Conservation (phyloP, 2,797 vertebrate genomes). For the Xenopus petersii region DNA sequence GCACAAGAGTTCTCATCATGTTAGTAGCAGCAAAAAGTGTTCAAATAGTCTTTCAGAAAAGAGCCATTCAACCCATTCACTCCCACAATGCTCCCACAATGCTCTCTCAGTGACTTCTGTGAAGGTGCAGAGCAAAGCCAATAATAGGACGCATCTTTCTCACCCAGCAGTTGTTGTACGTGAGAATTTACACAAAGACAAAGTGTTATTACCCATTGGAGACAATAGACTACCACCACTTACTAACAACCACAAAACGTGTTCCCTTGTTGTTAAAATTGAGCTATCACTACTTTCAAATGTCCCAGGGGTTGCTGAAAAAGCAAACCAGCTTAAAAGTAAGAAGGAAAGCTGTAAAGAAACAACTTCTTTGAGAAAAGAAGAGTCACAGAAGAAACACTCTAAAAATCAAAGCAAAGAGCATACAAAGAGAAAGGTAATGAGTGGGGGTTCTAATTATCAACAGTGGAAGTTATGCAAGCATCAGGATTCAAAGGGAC, state of each 20-base stretch:
- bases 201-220: slow-evolving; percentile 51
- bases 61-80: slow-evolving; percentile 47
- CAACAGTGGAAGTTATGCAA: too few relatives aligned
- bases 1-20: slow-evolving; percentile 52
- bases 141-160: slow-evolving; percentile 52
- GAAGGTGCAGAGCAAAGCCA: slow-evolving; percentile 48
- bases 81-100: slow-evolving; percentile 49
- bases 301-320: slow-evolving; percentile 64
- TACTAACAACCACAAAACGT: slow-evolving; percentile 36
- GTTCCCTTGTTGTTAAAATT: slow-evolving; percentile 80
- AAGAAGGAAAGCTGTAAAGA: slow-evolving; percentile 51
- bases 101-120: slow-evolving; percentile 33
- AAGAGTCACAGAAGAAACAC: slow-evolving; percentile 56
- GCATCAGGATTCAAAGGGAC: too few relatives aligned
- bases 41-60: slow-evolving; percentile 48
- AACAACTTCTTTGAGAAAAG: slow-evolving; percentile 51
- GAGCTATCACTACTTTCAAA: slow-evolving; percentile 74
- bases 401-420: slow-evolving; percentile 52
- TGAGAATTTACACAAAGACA: slow-evolving; percentile 62
- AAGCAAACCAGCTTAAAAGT: slow-evolving; percentile 37
- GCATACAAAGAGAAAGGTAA: slow-evolving; percentile 75
- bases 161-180: slow-evolving; percentile 49
- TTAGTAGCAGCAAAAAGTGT: slow-evolving; percentile 50
- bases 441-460: slow-evolving; percentile 18
- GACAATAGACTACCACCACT: slow-evolving; percentile 55